Percentiles rank a stretch among this genome's conserved stretches.
Conservation (phyloP, 2,797 vertebrate species). For the Anisognathus igniventris region DNA sequence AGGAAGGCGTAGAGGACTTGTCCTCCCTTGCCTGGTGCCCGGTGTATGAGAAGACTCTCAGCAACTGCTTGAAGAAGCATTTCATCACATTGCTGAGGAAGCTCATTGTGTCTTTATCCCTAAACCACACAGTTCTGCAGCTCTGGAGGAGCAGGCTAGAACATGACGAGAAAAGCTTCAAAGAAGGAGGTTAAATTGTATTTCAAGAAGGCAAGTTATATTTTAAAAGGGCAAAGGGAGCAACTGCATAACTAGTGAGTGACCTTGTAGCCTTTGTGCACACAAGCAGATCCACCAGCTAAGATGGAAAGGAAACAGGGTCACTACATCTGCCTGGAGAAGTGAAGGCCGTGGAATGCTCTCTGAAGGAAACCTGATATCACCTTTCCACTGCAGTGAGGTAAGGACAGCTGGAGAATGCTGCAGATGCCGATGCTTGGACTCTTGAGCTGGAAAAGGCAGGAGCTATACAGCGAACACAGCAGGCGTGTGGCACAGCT, state of each 20-base stretch:
- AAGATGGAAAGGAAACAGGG: fast-evolving
- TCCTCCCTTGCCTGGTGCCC: not conserved
- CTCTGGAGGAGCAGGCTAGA: not conserved
- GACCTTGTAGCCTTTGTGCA: not conserved
- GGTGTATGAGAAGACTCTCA: too few species aligned
- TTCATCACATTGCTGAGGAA: not conserved
- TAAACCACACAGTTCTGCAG: not conserved
- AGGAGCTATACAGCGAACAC: too few species aligned
- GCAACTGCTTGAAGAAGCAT: not conserved
- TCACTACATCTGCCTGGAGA: not conserved
- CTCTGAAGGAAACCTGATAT: not conserved
- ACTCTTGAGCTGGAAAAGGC: not conserved
- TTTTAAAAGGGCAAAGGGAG: not conserved
- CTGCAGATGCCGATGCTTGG: not conserved
- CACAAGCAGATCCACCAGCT: not conserved
- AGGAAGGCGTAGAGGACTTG: not conserved
- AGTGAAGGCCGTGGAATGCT: not conserved
- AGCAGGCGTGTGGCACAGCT: not conserved
- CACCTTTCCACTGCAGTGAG: not conserved
- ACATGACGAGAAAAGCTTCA: not conserved
- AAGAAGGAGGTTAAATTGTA: not conserved
- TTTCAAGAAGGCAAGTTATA: not conserved
- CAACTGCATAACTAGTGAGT: not conserved
- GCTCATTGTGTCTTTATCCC: not conserved
- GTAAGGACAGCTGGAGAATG: not conserved